Conservation (phyloP, 2,888 invertebrate species). For the Machimus rusticus region DNA sequence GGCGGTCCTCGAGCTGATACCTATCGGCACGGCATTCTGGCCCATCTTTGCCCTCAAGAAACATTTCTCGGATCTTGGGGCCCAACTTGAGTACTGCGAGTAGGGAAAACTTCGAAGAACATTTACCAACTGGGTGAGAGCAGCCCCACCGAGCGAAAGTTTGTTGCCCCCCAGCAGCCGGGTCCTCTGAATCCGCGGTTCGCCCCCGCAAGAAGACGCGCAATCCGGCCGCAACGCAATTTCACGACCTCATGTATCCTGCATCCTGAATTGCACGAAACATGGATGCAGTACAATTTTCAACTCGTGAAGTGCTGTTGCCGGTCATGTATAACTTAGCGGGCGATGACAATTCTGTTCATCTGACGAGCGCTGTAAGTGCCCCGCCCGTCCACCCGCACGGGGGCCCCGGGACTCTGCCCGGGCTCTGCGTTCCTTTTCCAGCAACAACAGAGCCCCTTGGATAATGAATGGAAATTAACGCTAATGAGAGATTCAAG, state of each 20-base stretch:
- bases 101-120: background rate
- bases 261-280: conserved; percentile 23
- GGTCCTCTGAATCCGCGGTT: background rate
- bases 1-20: background rate
- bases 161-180: background rate
- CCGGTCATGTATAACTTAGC: conserved; percentile 27
- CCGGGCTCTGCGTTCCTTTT: background rate
- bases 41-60: background rate
- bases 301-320: conserved; percentile 29
- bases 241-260: conserved; percentile 29
- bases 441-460: conserved; percentile 2
- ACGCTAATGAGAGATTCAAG: conserved; percentile 37
- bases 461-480: conserved; percentile 40
- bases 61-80: background rate
- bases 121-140: background rate
- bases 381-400: background rate
- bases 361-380: background rate
- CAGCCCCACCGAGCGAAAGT: background rate
- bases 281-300: conserved; percentile 24
- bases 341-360: conserved; percentile 36
- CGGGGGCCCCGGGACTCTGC: background rate
- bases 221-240: conserved; percentile 14
- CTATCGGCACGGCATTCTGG: background rate
- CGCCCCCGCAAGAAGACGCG: background rate
- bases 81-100: background rate